phyloP scores from a whole-genome alignment of 1,140 invertebrate species.

The Eufriesea mexicana region DNA sequence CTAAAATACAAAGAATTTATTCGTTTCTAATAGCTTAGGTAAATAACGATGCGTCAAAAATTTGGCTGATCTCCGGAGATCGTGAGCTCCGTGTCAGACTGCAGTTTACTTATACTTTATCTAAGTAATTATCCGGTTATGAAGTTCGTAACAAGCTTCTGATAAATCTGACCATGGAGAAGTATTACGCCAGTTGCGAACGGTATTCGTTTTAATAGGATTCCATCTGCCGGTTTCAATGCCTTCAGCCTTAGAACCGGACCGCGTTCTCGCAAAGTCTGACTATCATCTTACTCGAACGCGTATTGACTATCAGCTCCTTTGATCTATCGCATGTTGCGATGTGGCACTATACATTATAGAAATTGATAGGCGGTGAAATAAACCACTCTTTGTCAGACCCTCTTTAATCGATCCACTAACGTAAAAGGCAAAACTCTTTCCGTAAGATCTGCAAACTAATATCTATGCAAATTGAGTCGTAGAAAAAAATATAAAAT shows the following conservation, averaged over 20 bases:
- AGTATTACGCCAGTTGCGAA: too few species aligned
- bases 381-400: not conserved
- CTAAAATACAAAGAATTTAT: too few species aligned
- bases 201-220: not conserved
- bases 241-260: not conserved
- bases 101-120: not conserved
- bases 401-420: not conserved
- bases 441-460: too few species aligned
- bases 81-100: not conserved
- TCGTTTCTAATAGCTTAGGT: too few species aligned
- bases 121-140: not conserved
- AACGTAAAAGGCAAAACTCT: not conserved
- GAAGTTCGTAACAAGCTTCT: not conserved
- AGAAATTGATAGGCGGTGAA: constrained; percentile 17
- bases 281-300: not conserved
- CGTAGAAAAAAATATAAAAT: not conserved
- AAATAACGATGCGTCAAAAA: not conserved
- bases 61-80: not conserved
- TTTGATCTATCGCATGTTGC: constrained; percentile 17
- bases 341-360: not conserved
- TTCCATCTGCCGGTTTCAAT: not conserved
- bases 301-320: not conserved
- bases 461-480: not conserved
- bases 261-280: not conserved
- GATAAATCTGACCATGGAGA: not conserved